These are phyloP conservation scores for Betta splendens DNA, from an alignment of 2,797 vertebrate genomes.

Conservation along the genomic window DNA sequence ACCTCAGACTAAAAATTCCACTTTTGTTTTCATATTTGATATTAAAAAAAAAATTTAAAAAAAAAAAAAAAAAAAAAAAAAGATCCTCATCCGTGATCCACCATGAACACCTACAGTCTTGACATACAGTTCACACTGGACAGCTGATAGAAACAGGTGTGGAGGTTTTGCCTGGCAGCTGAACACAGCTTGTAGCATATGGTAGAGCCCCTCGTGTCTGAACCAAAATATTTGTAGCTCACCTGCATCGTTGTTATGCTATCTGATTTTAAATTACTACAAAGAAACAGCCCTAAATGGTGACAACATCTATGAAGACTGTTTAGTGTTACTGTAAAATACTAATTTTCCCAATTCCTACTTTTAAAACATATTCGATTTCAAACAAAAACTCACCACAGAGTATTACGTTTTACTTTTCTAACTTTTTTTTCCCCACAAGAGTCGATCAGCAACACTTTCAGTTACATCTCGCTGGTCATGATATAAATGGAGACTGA, in stretches of 20 bases:
- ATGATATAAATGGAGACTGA: not conserved
- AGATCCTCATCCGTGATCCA: not conserved
- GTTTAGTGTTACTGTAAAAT: not conserved
- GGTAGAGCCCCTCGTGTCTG: constrained; percentile 44
- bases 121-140: constrained; percentile 44
- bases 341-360: constrained; percentile 6
- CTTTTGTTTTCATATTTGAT: too few species aligned
- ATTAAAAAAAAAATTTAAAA: not conserved
- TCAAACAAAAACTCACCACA: constrained; percentile 25
- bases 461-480: not conserved
- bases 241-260: constrained; percentile 47
- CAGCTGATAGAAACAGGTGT: constrained; percentile 73
- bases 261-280: not conserved
- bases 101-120: constrained; percentile 29
- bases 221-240: constrained; percentile 46
- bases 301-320: too few species aligned
- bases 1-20: not conserved
- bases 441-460: constrained; percentile 3
- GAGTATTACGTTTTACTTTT: constrained; percentile 1
- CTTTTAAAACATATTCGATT: constrained; percentile 15
- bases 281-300: not conserved
- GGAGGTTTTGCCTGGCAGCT: constrained; percentile 57
- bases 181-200: constrained; percentile 67
- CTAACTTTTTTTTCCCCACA: constrained; percentile 9
- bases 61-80: too few species aligned